Evolutionary conservation across 2,113 vertebrate species (phyloP).

Genomic region (Mastomys natalensis): DNA sequence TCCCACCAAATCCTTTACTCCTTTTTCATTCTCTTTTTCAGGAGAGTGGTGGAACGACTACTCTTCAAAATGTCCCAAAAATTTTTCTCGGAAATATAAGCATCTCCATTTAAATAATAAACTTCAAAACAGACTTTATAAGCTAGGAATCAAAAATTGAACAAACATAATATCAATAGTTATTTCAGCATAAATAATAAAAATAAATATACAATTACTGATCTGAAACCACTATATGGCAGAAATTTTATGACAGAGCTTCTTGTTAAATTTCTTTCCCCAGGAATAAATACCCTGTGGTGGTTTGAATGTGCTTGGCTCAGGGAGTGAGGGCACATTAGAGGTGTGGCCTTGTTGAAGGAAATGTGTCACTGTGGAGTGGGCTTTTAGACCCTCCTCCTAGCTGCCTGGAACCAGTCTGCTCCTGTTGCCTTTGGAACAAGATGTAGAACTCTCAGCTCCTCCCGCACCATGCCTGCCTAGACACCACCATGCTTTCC

Average conservation of each 20-base stretch:
- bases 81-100: slow-evolving; percentile 94
- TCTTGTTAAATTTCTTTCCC: slow-evolving; percentile 38
- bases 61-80: slow-evolving; percentile 94
- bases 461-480: no score
- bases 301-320: no score
- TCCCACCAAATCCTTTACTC: slow-evolving; percentile 94
- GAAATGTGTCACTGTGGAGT: no score
- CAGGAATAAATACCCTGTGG: not conserved
- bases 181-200: slow-evolving; percentile 30
- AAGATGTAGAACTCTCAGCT: no score
- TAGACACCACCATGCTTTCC: no score
- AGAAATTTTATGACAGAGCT: slow-evolving; percentile 29
- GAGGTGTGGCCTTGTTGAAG: no score
- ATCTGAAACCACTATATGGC: no score
- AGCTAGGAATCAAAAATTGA: slow-evolving; percentile 66
- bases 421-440: no score
- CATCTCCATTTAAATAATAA: slow-evolving; percentile 93
- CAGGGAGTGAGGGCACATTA: no score
- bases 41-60: slow-evolving; percentile 89
- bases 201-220: not conserved
- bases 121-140: slow-evolving; percentile 93
- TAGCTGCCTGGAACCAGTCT: no score
- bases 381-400: no score
- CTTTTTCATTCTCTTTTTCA: slow-evolving; percentile 94
- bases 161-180: slow-evolving; percentile 46